Evolutionary conservation across 2,113 vertebrate genomes (phyloP), one percentile per base, ranked within the genome.

Genomic region (Hippocampus comes): DNA sequence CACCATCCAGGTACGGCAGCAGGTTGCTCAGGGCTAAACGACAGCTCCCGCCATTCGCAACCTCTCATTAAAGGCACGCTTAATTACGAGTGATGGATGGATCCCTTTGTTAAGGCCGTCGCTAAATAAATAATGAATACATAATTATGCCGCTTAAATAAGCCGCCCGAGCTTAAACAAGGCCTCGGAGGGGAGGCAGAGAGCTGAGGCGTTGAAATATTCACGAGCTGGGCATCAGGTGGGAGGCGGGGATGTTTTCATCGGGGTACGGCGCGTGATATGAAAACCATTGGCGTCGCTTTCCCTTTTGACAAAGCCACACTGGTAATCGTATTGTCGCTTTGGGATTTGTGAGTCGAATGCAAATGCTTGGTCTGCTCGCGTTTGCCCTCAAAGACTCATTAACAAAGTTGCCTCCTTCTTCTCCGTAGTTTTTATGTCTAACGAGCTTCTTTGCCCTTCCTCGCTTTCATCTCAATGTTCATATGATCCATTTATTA

Each of bases 1-100:
- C 82, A 84, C 86, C 80, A 84, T 81, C 82, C 78, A 74, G 84
- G 80, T 71, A 65, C 68, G 78, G 80, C 88, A 86, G 84, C 82
- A 86, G 84, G 86, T 86, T 78, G 80, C 9, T 41, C 38, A 70
- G 71, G 60, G 80, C 85, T 84, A 89, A 86, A 84, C 90, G 76
- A 84, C 86, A 78, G 83, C 85, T 83, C 84, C 71, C 78, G 87
- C 85, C 89, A 91, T 75, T 79, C 82, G 80, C 80, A 82, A 65
- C 73, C 65, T 84, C 89, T 84, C 89, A 90, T 14, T 72, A 86
- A 90, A 38, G 85, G 88, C 78, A 87, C 76, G 41, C 89, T 38
- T 92, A 90, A 93, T 91, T 89, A 91, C 27, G 78, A 57, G 78
- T 89, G 92, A 89, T 90, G 81, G 89, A 89, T 91, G 83, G 87